Evolutionary conservation across 2,113 vertebrate species (phyloP).

Genomic region (Ginglymostoma cirratum): DNA sequence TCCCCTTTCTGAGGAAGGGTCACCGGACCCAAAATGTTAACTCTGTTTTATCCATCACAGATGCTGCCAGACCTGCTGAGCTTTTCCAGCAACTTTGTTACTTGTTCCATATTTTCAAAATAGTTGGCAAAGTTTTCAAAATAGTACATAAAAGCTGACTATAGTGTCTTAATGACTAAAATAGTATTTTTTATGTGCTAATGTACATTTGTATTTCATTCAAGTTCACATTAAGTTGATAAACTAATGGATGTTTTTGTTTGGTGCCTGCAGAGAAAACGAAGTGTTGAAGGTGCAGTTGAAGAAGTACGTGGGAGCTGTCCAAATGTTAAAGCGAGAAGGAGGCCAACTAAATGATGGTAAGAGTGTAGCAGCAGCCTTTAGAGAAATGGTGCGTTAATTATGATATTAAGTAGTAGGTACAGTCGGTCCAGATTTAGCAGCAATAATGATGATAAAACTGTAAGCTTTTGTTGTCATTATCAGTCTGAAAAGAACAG

Average conservation of each 20-base stretch:
- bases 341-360: slow-evolving; percentile 73
- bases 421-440: neutral
- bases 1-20: too few relatives aligned
- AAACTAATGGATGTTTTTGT: slow-evolving; percentile 38
- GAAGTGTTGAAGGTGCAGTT: slow-evolving; percentile 97
- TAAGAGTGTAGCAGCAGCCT: slow-evolving; percentile 51
- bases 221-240: neutral
- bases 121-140: too few relatives aligned
- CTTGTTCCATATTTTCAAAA: neutral
- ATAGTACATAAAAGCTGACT: neutral
- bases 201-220: slow-evolving; percentile 36
- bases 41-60: too few relatives aligned
- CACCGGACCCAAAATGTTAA: too few relatives aligned
- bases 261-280: slow-evolving; percentile 73
- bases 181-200: neutral
- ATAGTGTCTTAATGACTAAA: neutral
- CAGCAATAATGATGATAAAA: neutral
- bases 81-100: too few relatives aligned
- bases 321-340: slow-evolving; percentile 98
- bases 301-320: slow-evolving; percentile 97
- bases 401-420: neutral
- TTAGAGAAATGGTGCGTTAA: neutral
- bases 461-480: neutral
- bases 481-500: neutral
- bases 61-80: too few relatives aligned